Base-by-base conservation (phyloP, 2,888 invertebrate species). In the Physocephala rufipes region DNA sequence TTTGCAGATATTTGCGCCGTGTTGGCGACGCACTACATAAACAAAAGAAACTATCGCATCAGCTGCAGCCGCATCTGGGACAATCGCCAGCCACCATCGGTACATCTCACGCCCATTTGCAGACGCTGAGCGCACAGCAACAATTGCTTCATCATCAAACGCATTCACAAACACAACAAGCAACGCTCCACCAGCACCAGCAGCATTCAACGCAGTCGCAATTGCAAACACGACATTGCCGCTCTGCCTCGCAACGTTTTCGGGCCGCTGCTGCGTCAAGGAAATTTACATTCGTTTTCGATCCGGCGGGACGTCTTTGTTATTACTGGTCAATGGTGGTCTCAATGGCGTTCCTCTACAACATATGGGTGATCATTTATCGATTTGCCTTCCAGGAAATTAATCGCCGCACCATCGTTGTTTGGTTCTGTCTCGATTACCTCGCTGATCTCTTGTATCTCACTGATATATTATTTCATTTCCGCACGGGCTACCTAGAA, bases 301-400 rank as follows among this genome's bases (percentile, higher is more conserved):
- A 99, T 89, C 99, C 99, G 28, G 96, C 98, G 78, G 98, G 98
- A 76, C 91, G 97, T 67, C 90, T 98, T 76, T 96, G 95, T 87
- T 97, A 97, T 88, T 96, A 96, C 86, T 97, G 97, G 97, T 96
- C 96, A 80, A 95, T 96, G 94, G 95, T 96, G 80, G 96, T 97
- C 79, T 96, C 96, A 78, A 91, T 96, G 84, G 96, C 96, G 84
- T 97, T 96, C 88, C 92, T 97, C 82, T 97, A 97, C 89, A 97
- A 97, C 88, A 95, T 97, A 85, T 97, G 96, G 97, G 96, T 96
- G 87, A 96, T 98, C 88, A 96, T 97, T 86, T 98, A 97, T 90
- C 93, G 98, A 88, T 98, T 97, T 90, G 96, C 98, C 88, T 99
- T 99, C 88, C 95, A 97, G 88, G 98, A 98, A 89, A 97, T 97